A percentile compares a stretch with the other conserved stretches of the same genome.
Evolutionary conservation across 2,113 vertebrate species (phyloP).

Genomic region (Carlito syrichta): DNA sequence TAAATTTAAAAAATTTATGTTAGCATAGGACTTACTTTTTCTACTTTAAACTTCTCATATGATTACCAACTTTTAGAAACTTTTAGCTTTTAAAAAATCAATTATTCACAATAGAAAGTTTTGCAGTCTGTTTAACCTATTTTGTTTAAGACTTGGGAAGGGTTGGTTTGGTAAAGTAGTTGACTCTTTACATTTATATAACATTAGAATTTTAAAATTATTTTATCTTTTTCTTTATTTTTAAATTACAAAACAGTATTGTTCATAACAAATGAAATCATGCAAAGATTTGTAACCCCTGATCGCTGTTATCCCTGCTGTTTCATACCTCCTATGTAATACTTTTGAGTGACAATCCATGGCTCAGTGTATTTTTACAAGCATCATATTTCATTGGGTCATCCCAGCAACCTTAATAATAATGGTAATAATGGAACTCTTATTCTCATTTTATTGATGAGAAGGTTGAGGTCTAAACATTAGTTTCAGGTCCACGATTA

Average conservation of each 20-base stretch:
- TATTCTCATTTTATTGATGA: not conserved
- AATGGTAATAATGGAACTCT: too few relatives aligned
- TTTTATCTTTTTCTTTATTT: not conserved
- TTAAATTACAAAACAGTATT: not conserved
- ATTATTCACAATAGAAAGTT: not conserved
- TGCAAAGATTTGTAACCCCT: not conserved
- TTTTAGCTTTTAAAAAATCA: not conserved
- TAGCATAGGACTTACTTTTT: conserved; percentile 32
- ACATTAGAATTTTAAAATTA: conserved; percentile 28
- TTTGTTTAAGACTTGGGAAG: conserved; percentile 14
- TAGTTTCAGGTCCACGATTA: conserved; percentile 19
- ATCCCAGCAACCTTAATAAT: not conserved
- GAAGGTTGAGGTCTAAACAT: not conserved
- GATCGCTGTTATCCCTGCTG: not conserved
- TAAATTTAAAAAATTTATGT: conserved; percentile 30
- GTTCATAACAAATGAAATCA: not conserved
- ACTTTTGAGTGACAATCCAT: not conserved
- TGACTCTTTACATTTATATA: not conserved
- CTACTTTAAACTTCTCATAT: conserved; percentile 12
- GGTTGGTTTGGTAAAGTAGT: conserved; percentile 40
- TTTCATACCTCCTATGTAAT: not conserved
- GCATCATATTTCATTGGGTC: not conserved
- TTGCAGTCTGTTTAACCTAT: conserved; percentile 24
- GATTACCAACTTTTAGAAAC: conserved; percentile 41
- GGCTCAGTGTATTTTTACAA: not conserved